Conservation (phyloP, 2,113 vertebrate genomes). For the Tinamus guttatus region DNA sequence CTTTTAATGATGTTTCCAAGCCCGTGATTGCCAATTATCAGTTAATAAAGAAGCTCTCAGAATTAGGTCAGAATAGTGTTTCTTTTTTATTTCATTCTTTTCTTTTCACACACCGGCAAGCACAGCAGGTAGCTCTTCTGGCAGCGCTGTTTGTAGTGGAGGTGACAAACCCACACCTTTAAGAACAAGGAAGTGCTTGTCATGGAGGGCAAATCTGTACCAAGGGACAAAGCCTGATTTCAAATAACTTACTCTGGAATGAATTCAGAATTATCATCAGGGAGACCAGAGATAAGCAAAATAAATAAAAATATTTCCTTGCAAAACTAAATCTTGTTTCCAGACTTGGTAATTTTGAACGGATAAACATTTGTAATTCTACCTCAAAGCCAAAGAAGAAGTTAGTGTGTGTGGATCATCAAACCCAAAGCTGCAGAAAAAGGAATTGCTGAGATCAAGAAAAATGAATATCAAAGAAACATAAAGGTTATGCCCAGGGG, state of each 20-base stretch:
- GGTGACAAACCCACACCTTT: neutral
- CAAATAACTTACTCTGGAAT: neutral
- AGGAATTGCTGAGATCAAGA: constrained; percentile 39
- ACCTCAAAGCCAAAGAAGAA: constrained; percentile 29
- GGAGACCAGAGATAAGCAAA: neutral
- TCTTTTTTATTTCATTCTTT: neutral
- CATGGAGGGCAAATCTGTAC: neutral
- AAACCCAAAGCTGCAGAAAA: constrained; percentile 26
- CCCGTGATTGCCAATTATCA: neutral
- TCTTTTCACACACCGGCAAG: neutral
- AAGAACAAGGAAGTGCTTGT: neutral
- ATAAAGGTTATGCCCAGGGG: neutral
- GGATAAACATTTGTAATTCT: constrained; percentile 28
- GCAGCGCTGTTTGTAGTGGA: neutral
- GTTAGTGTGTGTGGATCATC: neutral
- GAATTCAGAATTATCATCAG: neutral
- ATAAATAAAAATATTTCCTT: neutral
- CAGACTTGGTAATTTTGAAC: neutral
- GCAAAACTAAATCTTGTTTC: neutral
- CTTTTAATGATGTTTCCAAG: neutral
- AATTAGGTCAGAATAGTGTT: neutral
- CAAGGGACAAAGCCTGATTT: neutral
- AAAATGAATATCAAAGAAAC: constrained; percentile 59
- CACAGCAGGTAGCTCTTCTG: neutral
- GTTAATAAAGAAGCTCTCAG: neutral